Base-by-base conservation (phyloP, 2,888 invertebrate genomes). In the Globia sparganii region DNA sequence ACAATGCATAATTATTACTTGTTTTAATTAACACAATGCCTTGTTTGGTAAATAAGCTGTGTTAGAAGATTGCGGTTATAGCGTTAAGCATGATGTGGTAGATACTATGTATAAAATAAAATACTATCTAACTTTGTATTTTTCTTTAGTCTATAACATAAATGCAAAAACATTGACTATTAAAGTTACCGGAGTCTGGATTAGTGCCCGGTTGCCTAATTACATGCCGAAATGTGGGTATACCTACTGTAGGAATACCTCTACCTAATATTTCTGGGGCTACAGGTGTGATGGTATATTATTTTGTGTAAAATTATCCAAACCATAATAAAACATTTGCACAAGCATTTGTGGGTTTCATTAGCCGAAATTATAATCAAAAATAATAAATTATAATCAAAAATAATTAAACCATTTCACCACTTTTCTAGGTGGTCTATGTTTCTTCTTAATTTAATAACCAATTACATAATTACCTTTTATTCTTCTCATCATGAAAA, bases 21-120 rank as follows among this genome's bases (percentile, higher is more conserved):
- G 77, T 70, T 83, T 70, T 56, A 56, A 46, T 66, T 4, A 56
- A 61, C 31, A 69, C 56, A 66, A 49, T 77, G 18, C 59, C 6
- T 40, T 62, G 59, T 77, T 76, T 77, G 15, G 28, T 70, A 49
- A 83, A 67, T 46, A 70, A 49, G 1, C 15, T 34, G 5, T 46
- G n/a, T 65, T 31, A 31, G 13, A 28, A 11, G 25, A 46, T 53
- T 69, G 65, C 15, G 4, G 18, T 18, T n/a, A 3, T 61, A 77
- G 77, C 70, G 78, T 56, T 49, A 65, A 59, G 37, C 37, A n/a
- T 8, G 18, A 21, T 40, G 1, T 40, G 25, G 15, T 11, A 25
- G 11, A 40, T 40, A 13, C 5, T 3, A 61, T 25, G 28, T 61
- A 4, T n/a, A 11, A 49, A 2, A 49, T 53, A n/a, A 53, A 40